Evolutionary conservation across 2,113 vertebrate genomes (phyloP), one percentile per base, ranked within the genome.

Genomic region (Cichladusa arquata): DNA sequence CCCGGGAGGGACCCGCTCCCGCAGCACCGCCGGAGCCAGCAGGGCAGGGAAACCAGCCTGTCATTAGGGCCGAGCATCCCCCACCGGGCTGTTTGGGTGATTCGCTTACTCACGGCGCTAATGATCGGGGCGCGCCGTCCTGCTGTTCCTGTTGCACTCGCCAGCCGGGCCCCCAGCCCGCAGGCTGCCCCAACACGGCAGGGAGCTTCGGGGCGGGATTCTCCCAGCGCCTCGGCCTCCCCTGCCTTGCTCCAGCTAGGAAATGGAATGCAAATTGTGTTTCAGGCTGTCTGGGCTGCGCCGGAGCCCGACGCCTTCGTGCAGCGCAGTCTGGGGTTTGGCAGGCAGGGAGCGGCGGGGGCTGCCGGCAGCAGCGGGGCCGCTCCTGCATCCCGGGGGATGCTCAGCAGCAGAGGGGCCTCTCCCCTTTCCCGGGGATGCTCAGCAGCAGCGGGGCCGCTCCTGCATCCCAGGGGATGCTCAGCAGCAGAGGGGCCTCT

Each of bases 61-160:
- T 96, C 64, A 83, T 88, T 86, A 95, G 83, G 42, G 53, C 82
- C 23, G 6, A 80, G 80, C 76, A 93, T 61, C 83, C 73, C 80
- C 22, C 38, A 2, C 2, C 62, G 10, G 66, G 47, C 80, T 45
- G 48, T 44, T 51, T 22, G n/a, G 5, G 53, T 1, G 15, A 29
- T n/a, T 22, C 1, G 51, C 81, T 87, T 73, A 69, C 84, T 92
- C 90, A 92, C 12, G 1, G 29, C 86, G 38, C 56, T 77, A 33
- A 86, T 48, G 87, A 57, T 13, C 11, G 70, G 31, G 92, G 87
- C 12, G 83, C 15, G 72, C 80, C 4, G 77, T 88, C 93, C 83
- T 86, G 83, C 4, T 25, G 91, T 17, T 89, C 94, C 89, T 69
- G 94, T 80, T 20, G 86, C 88, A 1, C 79, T 66, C 3, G 50